Evolutionary conservation across 1,140 invertebrate species (phyloP).

Genomic region (Drosophila pachea): DNA sequence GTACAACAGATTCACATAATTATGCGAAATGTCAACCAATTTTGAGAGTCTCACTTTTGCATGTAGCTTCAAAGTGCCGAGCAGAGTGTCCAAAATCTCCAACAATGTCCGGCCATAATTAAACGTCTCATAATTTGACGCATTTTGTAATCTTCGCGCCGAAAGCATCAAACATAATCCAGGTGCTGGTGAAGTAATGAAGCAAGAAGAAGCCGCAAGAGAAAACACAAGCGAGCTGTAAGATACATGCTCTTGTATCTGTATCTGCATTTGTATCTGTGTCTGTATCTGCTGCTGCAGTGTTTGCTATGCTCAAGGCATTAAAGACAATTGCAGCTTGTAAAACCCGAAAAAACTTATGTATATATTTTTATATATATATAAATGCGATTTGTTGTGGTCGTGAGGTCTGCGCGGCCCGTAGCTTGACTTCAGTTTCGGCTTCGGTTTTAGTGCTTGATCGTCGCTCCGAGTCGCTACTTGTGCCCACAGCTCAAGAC

Average conservation of each 20-base stretch:
- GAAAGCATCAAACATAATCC: constrained; percentile 30
- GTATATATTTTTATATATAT: background rate
- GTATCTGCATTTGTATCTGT: constrained; percentile 27
- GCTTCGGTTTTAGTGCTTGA: constrained; percentile 62
- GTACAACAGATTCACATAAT: constrained; percentile 21
- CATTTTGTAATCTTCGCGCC: constrained; percentile 60
- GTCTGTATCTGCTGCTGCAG: no score
- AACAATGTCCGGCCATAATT: constrained; percentile 39
- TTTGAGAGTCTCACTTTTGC: constrained; percentile 14
- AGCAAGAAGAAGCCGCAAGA: constrained; percentile 35
- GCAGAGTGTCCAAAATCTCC: constrained; percentile 4
- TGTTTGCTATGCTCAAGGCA: constrained; percentile 21
- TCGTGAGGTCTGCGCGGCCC: constrained; percentile 21
- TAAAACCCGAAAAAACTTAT: constrained; percentile 18
- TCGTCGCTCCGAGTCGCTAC: constrained; percentile 59
- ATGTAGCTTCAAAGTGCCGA: background rate
- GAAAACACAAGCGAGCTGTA: constrained; percentile 1
- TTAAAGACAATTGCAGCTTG: constrained; percentile 39
- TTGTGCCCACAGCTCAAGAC: constrained; percentile 44
- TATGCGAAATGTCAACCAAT: constrained; percentile 41
- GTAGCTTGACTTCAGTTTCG: constrained; percentile 23
- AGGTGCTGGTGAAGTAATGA: constrained; percentile 66
- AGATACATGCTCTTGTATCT: constrained; percentile 8
- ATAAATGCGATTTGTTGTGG: constrained; percentile 18
- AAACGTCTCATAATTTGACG: constrained; percentile 55